Percentiles rank a stretch among this genome's conserved stretches.
phyloP scores from a whole-genome alignment of 2,113 vertebrate species.

The Pan troglodytes region NHGRI_mPanTro3-v2.1_pri NC_072410.2:26104501-26105000 shows the following conservation, averaged over 20 bases:
- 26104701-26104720: too few species aligned
- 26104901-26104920: not conserved
- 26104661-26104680: not conserved
- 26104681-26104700: not conserved
- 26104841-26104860: not conserved
- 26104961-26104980: too few species aligned
- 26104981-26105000: too few species aligned
- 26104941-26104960: too few species aligned
- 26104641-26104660: not conserved
- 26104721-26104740: not conserved
- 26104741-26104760: not conserved
- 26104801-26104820: not conserved
- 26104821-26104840: not conserved
- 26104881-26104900: not conserved
- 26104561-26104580: not conserved
- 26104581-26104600: not conserved
- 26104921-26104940: too few species aligned
- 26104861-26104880: not conserved
- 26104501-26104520: too few species aligned
- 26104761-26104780: not conserved
- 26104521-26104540: not conserved
- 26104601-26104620: rapidly evolving
- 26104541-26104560: not conserved
- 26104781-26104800: not conserved
- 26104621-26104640: not conserved